A percentile compares a stretch with the other conserved stretches of the same genome.
phyloP scores from a whole-genome alignment of 2,888 invertebrate species.

The Kryphioiulus occultus region DNA sequence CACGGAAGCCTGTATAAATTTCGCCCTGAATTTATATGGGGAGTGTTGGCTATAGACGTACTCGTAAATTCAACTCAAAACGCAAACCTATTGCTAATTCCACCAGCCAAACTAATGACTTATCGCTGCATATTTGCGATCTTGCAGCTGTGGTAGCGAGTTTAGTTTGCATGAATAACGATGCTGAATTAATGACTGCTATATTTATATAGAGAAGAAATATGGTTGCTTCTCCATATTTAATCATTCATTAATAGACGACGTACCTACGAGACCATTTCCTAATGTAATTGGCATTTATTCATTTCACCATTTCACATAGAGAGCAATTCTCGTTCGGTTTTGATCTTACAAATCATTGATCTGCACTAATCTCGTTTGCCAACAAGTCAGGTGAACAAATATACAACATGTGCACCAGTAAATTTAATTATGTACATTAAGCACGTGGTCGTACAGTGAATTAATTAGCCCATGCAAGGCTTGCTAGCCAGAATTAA shows the following conservation, averaged over 20 bases:
- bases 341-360: conserved; percentile 10
- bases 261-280: not conserved
- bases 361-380: conserved; percentile 11
- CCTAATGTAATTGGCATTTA: conserved; percentile 31
- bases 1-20: not conserved
- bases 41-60: not conserved
- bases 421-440: not conserved
- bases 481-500: too few relatives aligned
- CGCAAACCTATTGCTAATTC: not conserved
- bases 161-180: conserved; percentile 10
- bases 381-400: conserved; percentile 1
- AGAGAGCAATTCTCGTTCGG: not conserved
- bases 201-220: not conserved
- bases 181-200: not conserved
- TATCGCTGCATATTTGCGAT: not conserved
- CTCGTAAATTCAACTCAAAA: not conserved
- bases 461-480: not conserved
- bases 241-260: not conserved
- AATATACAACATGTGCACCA: not conserved
- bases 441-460: not conserved
- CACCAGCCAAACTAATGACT: not conserved
- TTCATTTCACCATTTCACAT: not conserved
- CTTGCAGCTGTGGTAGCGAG: not conserved
- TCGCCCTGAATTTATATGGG: not conserved
- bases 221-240: not conserved